Percentiles rank a stretch among this genome's conserved stretches.
These are phyloP conservation scores for Charadrius vociferus DNA, from an alignment of 2,113 vertebrate genomes.

Conservation along the genomic window DNA sequence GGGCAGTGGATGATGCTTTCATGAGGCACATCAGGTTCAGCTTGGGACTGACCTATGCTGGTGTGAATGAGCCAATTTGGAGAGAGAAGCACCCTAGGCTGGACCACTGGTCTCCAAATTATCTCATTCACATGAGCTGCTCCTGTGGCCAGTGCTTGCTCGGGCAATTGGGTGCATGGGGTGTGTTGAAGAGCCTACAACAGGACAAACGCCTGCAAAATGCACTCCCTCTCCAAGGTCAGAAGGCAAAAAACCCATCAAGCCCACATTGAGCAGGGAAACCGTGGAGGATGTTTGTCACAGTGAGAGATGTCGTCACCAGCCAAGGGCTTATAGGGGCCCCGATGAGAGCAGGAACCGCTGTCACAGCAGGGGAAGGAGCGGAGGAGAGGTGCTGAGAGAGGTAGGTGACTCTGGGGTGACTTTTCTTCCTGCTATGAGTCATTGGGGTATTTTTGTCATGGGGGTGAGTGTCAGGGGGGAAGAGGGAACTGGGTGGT, in stretches of 20 bases:
- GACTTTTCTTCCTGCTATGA: neutral
- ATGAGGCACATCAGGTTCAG: rapidly evolving
- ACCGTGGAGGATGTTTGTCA: neutral
- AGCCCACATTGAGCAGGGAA: neutral
- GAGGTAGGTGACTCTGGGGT: neutral
- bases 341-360: neutral
- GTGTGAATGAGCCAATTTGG: neutral
- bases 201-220: neutral
- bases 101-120: neutral
- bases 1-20: neutral
- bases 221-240: neutral
- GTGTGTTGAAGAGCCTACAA: neutral
- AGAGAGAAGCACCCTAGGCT: neutral
- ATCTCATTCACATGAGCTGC: too few relatives aligned
- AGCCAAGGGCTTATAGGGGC: neutral
- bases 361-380: neutral
- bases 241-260: neutral
- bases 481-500: neutral
- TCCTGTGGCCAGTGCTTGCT: neutral
- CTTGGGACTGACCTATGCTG: neutral
- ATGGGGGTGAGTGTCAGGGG: neutral
- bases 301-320: neutral
- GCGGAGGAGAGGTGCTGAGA: neutral
- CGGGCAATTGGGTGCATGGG: neutral
- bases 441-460: neutral